Percentiles rank a stretch among this genome's conserved stretches.
phyloP scores from a whole-genome alignment of 2,888 invertebrate genomes.

The Heliconius charithonia region DNA sequence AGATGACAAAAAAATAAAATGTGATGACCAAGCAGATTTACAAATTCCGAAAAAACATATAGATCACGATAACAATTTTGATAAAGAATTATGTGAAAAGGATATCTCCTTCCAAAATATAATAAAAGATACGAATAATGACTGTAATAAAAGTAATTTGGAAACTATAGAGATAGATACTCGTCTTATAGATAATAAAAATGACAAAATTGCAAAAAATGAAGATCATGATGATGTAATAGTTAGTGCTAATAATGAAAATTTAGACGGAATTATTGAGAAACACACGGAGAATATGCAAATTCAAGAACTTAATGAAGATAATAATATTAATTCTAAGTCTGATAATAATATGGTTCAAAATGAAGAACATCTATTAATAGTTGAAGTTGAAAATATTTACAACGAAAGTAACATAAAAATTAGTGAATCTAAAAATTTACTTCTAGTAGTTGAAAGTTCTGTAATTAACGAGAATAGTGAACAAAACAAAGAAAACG shows the following conservation, averaged over 20 bases:
- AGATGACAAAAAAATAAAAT: background rate
- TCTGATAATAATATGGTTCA: background rate
- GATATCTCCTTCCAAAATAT: background rate
- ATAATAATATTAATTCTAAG: background rate
- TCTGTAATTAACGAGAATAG: constrained; percentile 52
- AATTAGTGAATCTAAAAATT: constrained; percentile 50
- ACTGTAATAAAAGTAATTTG: background rate
- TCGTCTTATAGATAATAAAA: background rate
- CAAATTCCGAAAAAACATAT: constrained; percentile 61
- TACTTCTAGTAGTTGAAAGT: constrained; percentile 61
- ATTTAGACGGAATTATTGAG: background rate
- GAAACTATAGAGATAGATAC: background rate
- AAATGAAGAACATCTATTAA: constrained; percentile 52
- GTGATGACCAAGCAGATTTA: constrained; percentile 54
- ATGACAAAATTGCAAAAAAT: background rate
- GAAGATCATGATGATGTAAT: background rate
- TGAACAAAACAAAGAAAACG: constrained; percentile 41
- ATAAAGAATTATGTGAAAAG: constrained; percentile 37
- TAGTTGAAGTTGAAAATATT: constrained; percentile 61
- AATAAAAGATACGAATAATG: background rate
- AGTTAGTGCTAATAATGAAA: background rate
- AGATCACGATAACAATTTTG: constrained; percentile 55
- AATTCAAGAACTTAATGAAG: constrained; percentile 6
- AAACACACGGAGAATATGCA: background rate
- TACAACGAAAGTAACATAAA: constrained; percentile 54